phyloP scores from a whole-genome alignment of 2,113 vertebrate genomes.

The Hiodon tergisus region DNA sequence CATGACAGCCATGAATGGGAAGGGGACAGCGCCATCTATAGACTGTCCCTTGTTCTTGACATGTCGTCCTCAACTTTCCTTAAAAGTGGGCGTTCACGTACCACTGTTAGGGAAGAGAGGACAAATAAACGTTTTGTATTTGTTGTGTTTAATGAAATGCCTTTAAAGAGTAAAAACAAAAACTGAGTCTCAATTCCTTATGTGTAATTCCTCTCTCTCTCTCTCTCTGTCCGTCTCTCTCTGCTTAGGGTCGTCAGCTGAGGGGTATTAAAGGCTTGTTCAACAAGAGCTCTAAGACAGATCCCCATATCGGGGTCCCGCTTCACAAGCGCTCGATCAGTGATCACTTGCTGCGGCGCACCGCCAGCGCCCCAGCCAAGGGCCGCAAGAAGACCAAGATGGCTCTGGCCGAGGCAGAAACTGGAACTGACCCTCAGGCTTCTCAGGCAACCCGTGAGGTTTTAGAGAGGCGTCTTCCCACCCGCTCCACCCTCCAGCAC shows the following conservation, averaged over 20 bases:
- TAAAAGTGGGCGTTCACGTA: not conserved
- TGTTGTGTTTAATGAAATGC: no score
- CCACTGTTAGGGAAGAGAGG: no score
- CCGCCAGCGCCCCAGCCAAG: constrained; percentile 90
- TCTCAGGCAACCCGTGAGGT: constrained; percentile 45
- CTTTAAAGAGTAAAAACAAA: no score
- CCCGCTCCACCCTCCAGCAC: constrained; percentile 56
- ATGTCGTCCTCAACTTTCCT: not conserved
- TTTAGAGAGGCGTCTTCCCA: constrained; percentile 38
- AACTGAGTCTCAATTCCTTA: no score
- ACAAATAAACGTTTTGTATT: no score
- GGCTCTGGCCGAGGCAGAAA: constrained; percentile 69
- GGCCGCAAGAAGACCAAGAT: constrained; percentile 92
- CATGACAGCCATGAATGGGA: constrained; percentile 19
- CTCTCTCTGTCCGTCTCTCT: not conserved
- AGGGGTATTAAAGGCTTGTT: constrained; percentile 89
- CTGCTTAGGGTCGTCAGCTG: constrained; percentile 76
- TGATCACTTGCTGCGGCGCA: constrained; percentile 83
- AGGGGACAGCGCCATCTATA: constrained; percentile 47
- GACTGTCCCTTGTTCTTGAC: constrained; percentile 22
- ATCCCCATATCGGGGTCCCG: constrained; percentile 54
- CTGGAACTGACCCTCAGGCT: constrained; percentile 49
- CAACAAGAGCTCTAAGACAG: constrained; percentile 77
- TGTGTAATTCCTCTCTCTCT: not conserved
- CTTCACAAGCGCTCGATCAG: constrained; percentile 80